phyloP scores from a whole-genome alignment of 2,888 invertebrate genomes.

The Microctonus hyperodae region DNA sequence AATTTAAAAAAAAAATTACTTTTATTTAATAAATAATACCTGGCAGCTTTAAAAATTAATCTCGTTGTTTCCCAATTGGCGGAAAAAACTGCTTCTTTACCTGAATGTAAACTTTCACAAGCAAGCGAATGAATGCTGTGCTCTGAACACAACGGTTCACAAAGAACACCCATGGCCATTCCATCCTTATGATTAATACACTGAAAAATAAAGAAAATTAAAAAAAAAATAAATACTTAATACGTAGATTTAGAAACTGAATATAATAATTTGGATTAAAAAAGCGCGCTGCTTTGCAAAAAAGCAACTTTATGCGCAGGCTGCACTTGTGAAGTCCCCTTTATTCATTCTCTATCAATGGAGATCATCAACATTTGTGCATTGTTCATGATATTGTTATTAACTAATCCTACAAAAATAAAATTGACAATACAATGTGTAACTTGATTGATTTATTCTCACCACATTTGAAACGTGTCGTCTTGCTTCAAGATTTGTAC shows the following conservation, averaged over 20 bases:
- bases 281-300: not conserved
- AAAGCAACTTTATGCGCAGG: not conserved
- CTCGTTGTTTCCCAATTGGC: constrained; percentile 68
- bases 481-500: constrained; percentile 68
- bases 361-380: not conserved
- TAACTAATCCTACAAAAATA: not conserved
- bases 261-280: not conserved
- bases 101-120: constrained; percentile 70
- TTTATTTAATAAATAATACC: constrained; percentile 41
- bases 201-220: constrained; percentile 61
- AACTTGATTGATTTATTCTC: constrained; percentile 51
- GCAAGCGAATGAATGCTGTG: constrained; percentile 66
- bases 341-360: not conserved
- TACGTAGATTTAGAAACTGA: not conserved
- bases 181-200: constrained; percentile 67
- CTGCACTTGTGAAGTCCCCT: not conserved
- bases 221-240: constrained; percentile 9
- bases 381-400: not conserved
- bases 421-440: not conserved
- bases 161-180: constrained; percentile 70
- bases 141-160: constrained; percentile 69
- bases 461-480: constrained; percentile 68
- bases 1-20: too few species aligned
- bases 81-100: constrained; percentile 71
- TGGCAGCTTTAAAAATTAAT: constrained; percentile 69